Conservation (phyloP, 2,888 invertebrate genomes). For the Scaptomyza polygonia region DNA sequence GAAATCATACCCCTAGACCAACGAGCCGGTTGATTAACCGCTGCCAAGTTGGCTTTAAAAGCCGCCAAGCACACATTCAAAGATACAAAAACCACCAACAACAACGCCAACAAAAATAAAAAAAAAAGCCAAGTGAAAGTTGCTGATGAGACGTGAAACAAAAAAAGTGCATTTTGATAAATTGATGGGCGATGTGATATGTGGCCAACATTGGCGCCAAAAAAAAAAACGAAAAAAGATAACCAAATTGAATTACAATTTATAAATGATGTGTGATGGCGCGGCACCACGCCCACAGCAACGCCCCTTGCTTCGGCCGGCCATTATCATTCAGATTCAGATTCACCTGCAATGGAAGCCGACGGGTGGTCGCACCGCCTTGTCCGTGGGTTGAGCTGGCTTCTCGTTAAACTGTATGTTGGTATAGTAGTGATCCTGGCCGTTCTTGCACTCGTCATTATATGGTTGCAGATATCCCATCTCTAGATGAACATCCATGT, state of each 20-base stretch:
- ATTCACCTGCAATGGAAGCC: slow-evolving; percentile 15
- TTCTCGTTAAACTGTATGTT: neutral
- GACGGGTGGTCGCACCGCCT: slow-evolving; percentile 3
- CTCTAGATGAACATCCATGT: neutral
- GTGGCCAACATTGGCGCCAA: slow-evolving; percentile 4
- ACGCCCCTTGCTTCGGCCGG: neutral
- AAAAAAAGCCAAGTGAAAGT: slow-evolving; percentile 35
- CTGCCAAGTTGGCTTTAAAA: neutral
- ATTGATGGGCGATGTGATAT: slow-evolving; percentile 8
- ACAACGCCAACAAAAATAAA: slow-evolving; percentile 4
- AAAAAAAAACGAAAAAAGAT: too few species aligned
- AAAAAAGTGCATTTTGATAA: neutral
- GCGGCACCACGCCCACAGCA: neutral
- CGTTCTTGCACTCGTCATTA: neutral
- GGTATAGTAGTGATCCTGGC: neutral
- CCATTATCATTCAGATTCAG: too few species aligned
- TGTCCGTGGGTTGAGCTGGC: neutral
- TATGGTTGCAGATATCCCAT: slow-evolving; percentile 1
- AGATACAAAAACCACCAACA: neutral
- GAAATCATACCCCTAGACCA: slow-evolving; percentile 85
- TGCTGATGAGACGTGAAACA: slow-evolving; percentile 16
- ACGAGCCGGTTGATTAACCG: slow-evolving; percentile 73
- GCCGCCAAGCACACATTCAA: neutral
- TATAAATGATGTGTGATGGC: slow-evolving; percentile 1
- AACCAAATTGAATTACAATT: slow-evolving; percentile 10